Evolutionary conservation across 2,888 invertebrate species (phyloP).

Genomic region (Empis stercorea): DNA sequence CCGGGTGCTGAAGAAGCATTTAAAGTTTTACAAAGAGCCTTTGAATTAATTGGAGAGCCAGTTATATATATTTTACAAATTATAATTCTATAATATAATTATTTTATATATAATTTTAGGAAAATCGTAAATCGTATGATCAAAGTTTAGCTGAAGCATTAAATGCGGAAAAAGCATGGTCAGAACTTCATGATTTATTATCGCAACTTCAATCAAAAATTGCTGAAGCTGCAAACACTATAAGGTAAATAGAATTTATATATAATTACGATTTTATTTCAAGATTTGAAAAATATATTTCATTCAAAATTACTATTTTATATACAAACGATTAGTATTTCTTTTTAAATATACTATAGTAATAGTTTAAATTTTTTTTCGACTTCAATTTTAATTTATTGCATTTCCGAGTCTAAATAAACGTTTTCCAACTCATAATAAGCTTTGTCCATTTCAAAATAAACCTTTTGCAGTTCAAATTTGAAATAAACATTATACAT

Average conservation of each 20-base stretch:
- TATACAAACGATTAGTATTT: too few relatives aligned
- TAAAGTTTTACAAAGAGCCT: conserved; percentile 88
- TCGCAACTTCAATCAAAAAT: conserved; percentile 86
- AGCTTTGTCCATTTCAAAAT: too few relatives aligned
- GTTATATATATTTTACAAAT: conserved; percentile 37
- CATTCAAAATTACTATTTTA: too few relatives aligned
- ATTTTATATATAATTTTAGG: conserved; percentile 36
- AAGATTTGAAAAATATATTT: too few relatives aligned
- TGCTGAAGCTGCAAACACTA: conserved; percentile 87
- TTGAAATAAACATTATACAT: too few relatives aligned
- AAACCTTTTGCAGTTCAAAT: too few relatives aligned
- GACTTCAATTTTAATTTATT: too few relatives aligned
- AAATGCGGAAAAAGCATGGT: conserved; percentile 77
- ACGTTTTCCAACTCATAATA: too few relatives aligned
- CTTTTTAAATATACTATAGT: too few relatives aligned
- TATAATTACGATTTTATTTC: too few relatives aligned
- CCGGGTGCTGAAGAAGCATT: conserved; percentile 94
- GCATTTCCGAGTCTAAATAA: too few relatives aligned
- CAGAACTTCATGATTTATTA: conserved; percentile 73
- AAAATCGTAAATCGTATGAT: conserved; percentile 60
- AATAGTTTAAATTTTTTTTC: too few relatives aligned
- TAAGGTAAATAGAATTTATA: conserved; percentile 39
- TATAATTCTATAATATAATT: conserved; percentile 19
- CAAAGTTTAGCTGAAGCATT: conserved; percentile 60
- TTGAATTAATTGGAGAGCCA: conserved; percentile 86